phyloP scores from a whole-genome alignment of 1,140 invertebrate species.

The Arctopsyche grandis region DNA sequence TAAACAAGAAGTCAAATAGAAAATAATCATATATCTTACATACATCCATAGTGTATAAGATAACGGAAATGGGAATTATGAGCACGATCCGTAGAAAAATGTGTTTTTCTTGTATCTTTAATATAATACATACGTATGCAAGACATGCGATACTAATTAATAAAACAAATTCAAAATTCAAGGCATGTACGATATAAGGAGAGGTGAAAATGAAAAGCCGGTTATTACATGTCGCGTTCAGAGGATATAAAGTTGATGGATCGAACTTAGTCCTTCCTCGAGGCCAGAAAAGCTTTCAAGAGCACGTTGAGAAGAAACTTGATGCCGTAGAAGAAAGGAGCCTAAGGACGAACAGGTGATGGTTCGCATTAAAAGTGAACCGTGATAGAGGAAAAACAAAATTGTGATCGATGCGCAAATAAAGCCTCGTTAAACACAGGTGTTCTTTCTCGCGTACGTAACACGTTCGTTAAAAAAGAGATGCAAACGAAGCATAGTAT shows the following conservation, averaged over 20 bases:
- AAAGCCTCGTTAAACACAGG: no score
- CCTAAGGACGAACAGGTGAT: neutral
- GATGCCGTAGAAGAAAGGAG: neutral
- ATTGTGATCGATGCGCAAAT: neutral
- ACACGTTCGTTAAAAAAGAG: no score
- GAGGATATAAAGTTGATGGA: constrained; percentile 11
- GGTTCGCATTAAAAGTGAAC: neutral
- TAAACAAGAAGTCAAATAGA: no score
- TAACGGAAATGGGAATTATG: no score
- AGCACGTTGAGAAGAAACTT: neutral
- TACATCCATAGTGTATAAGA: no score
- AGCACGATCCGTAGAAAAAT: no score
- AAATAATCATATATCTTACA: no score
- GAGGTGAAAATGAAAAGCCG: neutral
- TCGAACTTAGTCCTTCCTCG: neutral
- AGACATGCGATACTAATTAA: no score
- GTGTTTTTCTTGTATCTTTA: no score
- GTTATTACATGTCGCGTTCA: constrained; percentile 3
- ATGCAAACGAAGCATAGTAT: no score
- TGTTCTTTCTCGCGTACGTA: no score
- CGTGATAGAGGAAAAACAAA: neutral
- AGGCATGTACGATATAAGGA: neutral
- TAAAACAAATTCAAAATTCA: neutral
- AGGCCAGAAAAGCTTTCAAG: constrained; percentile 4
- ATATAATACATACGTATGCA: no score